Evolutionary conservation across 2,797 vertebrate genomes (phyloP), one percentile per base, ranked within the genome.

Genomic region (Dendrocincla fuliginosa): DNA sequence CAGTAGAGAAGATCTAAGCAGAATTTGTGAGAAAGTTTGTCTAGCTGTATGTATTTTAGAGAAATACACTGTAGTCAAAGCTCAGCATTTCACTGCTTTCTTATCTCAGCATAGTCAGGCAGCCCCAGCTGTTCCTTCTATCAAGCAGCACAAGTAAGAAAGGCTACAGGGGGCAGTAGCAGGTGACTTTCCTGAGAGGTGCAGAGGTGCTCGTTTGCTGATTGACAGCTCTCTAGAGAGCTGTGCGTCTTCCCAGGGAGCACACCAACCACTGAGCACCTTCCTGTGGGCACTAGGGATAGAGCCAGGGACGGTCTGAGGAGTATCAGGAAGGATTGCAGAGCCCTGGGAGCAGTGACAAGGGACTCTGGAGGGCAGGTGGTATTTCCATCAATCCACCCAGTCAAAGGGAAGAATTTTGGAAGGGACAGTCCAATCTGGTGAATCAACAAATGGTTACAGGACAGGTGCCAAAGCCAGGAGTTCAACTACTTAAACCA

Each of bases 401-500:
- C 69, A 75, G 37, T 5, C 9, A 22, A 8, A n/a, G 8, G 6
- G 32, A 28, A 42, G 16, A 7, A 10, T 10, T 65, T 52, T 25
- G 39, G 41, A 70, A 53, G 33, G 39, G 15, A 5, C 27, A 41
- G 37, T 33, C 14, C 24, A 69, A 7, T 3, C 23, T 50, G 30
- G 44, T 22, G 33, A 28, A 39, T 14, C 42, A 52, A 46, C 14
- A 55, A 60, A 35, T 50, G 13, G 35, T 57, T 13, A 7, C 6
- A 23, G 37, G 4, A 0, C 15, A 10, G 30, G 9, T 75, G 30
- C 18, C 63, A 41, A 41, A 73, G 47, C 8, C 33, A 49, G 28
- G 42, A n/a, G 7, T 23, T 23, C 20, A 7, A 16, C 11, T 9
- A 4, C 37, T 19, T 5, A 39, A 20, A 19, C 6, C 17, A 0